Percentiles rank a stretch among this genome's conserved stretches.
phyloP scores from a whole-genome alignment of 35 echinoderm and acorn worm species.

The Patiria miniata region DNA sequence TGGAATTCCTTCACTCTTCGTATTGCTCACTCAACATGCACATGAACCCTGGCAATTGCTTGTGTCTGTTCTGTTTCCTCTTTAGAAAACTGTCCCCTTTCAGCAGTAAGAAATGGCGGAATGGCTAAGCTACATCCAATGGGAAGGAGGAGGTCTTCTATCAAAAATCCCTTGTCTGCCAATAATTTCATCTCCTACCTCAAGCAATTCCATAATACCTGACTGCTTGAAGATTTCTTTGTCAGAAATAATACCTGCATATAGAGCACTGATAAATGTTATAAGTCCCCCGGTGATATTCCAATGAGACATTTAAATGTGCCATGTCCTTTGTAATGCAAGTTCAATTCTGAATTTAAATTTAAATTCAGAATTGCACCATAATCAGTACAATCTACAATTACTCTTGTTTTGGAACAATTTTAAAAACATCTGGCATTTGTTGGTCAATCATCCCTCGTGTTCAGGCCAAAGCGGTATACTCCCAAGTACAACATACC shows the following conservation, averaged over 20 bases:
- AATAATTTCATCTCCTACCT: slow-evolving; percentile 16
- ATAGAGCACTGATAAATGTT: slow-evolving; percentile 24
- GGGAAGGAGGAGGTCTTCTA: slow-evolving; percentile 9
- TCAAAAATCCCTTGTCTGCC: slow-evolving; percentile 35
- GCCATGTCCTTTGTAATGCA: slow-evolving; percentile 11
- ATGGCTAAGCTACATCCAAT: slow-evolving; percentile 5
- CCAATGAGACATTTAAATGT: slow-evolving; percentile 27
- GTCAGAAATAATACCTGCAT: slow-evolving; percentile 33
- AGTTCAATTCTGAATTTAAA: slow-evolving; percentile 1
- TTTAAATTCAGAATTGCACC: neutral
- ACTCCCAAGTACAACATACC: slow-evolving; percentile 20
- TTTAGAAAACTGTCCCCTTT: slow-evolving; percentile 14
- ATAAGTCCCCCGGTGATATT: slow-evolving; percentile 6
- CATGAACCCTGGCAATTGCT: slow-evolving; percentile 3
- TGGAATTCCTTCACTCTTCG: slow-evolving; percentile 35
- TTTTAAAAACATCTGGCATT: slow-evolving; percentile 13
- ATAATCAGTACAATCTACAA: slow-evolving; percentile 33
- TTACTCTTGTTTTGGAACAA: slow-evolving; percentile 26
- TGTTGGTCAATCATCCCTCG: slow-evolving; percentile 7
- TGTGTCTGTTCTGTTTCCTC: slow-evolving; percentile 37
- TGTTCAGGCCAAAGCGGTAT: slow-evolving; percentile 35
- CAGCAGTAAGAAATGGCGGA: slow-evolving; percentile 28
- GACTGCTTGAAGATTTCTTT: slow-evolving; percentile 32
- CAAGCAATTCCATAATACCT: slow-evolving; percentile 9
- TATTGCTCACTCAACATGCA: slow-evolving; percentile 31